Conservation (phyloP, 2,888 invertebrate genomes). For the Apotomis capreana region DNA sequence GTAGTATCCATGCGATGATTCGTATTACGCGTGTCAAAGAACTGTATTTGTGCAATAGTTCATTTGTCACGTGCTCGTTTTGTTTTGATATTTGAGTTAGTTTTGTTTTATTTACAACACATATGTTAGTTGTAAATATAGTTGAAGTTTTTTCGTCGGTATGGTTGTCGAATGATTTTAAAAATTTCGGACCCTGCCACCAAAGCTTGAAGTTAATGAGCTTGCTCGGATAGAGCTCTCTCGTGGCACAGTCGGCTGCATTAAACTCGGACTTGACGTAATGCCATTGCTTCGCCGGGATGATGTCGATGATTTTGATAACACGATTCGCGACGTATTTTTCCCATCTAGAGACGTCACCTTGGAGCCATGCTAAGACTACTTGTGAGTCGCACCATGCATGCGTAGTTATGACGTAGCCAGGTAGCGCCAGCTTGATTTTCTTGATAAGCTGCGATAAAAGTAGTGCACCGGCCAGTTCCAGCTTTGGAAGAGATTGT, state of each 20-base stretch:
- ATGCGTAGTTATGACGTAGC: slow-evolving; percentile 6
- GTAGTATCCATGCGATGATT: slow-evolving; percentile 6
- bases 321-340: slow-evolving; percentile 43
- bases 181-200: slow-evolving; percentile 42
- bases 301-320: slow-evolving; percentile 37
- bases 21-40: slow-evolving; percentile 22
- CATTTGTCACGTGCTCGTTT: slow-evolving; percentile 1
- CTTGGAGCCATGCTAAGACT: slow-evolving; percentile 43
- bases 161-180: not conserved
- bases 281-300: slow-evolving; percentile 34
- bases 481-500: too few relatives aligned
- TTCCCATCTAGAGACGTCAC: slow-evolving; percentile 33
- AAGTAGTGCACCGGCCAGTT: too few relatives aligned
- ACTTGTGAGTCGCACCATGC: slow-evolving; percentile 45
- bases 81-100: not conserved
- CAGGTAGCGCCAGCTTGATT: too few relatives aligned
- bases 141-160: too few relatives aligned
- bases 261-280: slow-evolving; percentile 45
- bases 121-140: slow-evolving; percentile 16
- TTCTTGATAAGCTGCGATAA: too few relatives aligned
- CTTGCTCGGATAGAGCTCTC: slow-evolving; percentile 44
- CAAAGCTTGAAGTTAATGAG: slow-evolving; percentile 39
- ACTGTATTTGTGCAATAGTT: not conserved
- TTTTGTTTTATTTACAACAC: not conserved
- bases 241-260: slow-evolving; percentile 49